Evolutionary conservation across 2,888 invertebrate species (phyloP).

Genomic region (Augiades crinisus): DNA sequence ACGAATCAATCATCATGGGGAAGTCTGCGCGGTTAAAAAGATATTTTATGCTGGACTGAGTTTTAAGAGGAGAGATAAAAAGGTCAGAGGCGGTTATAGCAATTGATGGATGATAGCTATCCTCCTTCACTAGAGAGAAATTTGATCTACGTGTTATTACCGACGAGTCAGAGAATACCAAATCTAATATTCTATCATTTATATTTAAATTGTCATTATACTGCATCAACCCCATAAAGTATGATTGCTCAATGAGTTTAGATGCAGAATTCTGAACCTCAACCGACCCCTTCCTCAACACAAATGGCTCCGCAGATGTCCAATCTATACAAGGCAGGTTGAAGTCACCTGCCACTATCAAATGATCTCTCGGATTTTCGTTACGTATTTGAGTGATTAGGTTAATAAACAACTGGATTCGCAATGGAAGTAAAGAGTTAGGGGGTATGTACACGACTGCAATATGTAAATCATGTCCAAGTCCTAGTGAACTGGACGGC

Average conservation of each 20-base stretch:
- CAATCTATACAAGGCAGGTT: constrained; percentile 28
- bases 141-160: background rate
- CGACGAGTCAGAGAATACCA: background rate
- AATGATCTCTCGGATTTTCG: constrained; percentile 14
- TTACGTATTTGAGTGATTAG: background rate
- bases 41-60: background rate
- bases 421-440: background rate
- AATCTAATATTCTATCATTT: background rate
- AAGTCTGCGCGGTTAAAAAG: background rate
- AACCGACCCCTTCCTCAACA: constrained; percentile 14
- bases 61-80: background rate
- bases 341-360: constrained; percentile 29
- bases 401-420: background rate
- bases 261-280: constrained; percentile 14
- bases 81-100: background rate
- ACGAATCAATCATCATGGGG: background rate
- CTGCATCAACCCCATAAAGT: background rate
- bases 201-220: background rate
- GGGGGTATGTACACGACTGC: background rate
- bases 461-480: background rate
- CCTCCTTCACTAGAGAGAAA: background rate
- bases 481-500: background rate
- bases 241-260: background rate
- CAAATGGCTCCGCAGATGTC: background rate
- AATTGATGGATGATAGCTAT: constrained; percentile 26